phyloP scores from a whole-genome alignment of 2,888 invertebrate species.

The Cyaniris semiargus region DNA sequence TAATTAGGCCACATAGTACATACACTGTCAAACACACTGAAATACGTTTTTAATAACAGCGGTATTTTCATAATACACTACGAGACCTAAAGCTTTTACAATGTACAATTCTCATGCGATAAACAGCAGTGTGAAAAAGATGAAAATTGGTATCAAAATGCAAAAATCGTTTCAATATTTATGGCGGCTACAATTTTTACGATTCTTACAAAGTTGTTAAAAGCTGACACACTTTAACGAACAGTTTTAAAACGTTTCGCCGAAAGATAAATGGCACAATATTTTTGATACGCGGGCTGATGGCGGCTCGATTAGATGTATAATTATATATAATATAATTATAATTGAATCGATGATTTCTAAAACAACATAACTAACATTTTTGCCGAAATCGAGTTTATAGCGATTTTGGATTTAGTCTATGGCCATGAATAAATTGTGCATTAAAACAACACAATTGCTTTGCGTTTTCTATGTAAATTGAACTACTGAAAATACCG shows the following conservation, averaged over 20 bases:
- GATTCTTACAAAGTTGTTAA: slow-evolving; percentile 26
- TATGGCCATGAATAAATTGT: no score
- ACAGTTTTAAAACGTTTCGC: slow-evolving; percentile 13
- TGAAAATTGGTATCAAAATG: slow-evolving; percentile 26
- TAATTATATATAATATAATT: no score
- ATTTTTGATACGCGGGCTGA: neutral
- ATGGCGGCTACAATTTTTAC: slow-evolving; percentile 22
- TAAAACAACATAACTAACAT: no score
- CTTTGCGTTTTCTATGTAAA: no score
- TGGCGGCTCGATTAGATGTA: neutral
- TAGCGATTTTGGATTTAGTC: no score
- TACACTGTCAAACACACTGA: no score
- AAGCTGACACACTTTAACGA: slow-evolving; percentile 19
- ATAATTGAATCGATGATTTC: no score
- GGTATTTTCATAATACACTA: neutral
- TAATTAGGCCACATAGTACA: no score
- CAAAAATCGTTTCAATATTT: slow-evolving; percentile 28
- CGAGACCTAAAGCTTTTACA: neutral
- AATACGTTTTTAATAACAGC: no score
- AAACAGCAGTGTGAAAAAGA: slow-evolving; percentile 15
- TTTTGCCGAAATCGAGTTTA: no score
- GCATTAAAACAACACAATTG: no score
- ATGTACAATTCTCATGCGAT: neutral
- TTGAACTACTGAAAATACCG: no score
- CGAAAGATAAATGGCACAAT: slow-evolving; percentile 18